A percentile compares a stretch with the other conserved stretches of the same genome.
Evolutionary conservation across 2,888 invertebrate genomes (phyloP).

Genomic region (Netelia melanura): DNA sequence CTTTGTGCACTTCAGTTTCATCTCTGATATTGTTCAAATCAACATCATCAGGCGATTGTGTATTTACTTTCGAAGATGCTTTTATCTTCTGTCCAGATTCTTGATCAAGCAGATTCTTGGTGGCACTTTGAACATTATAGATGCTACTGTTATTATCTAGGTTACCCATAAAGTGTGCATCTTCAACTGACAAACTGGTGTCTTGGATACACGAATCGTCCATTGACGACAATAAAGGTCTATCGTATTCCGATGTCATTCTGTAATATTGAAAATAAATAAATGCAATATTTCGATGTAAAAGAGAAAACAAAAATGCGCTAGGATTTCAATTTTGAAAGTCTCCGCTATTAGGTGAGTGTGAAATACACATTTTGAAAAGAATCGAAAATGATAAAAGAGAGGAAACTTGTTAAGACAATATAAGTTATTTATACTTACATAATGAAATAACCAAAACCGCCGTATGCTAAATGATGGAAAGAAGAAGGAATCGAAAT

Average conservation of each 20-base stretch:
- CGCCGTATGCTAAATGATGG: not conserved
- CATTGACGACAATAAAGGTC: conserved; percentile 26
- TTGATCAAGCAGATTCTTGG: conserved; percentile 61
- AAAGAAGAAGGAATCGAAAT: conserved; percentile 26
- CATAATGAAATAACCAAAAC: conserved; percentile 28
- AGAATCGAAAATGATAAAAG: not conserved
- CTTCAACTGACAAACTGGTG: conserved; percentile 58
- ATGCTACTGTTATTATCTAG: conserved; percentile 45
- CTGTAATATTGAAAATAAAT: conserved; percentile 26
- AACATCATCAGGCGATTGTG: not conserved
- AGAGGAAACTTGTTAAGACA: not conserved
- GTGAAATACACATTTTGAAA: not conserved
- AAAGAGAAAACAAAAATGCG: not conserved
- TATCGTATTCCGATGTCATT: conserved; percentile 67
- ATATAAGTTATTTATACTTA: conserved; percentile 26
- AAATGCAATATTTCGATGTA: not conserved
- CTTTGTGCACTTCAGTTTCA: conserved; percentile 39
- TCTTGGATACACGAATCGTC: conserved; percentile 39
- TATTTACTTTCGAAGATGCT: conserved; percentile 19
- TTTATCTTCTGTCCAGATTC: conserved; percentile 58
- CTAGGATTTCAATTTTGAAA: not conserved
- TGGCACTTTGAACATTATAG: conserved; percentile 39
- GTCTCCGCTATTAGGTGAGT: not conserved
- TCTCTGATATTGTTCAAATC: conserved; percentile 32
- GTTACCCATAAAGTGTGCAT: conserved; percentile 64